Evolutionary conservation across 2,888 invertebrate species (phyloP).

Genomic region (Metacarcinus magister): DNA sequence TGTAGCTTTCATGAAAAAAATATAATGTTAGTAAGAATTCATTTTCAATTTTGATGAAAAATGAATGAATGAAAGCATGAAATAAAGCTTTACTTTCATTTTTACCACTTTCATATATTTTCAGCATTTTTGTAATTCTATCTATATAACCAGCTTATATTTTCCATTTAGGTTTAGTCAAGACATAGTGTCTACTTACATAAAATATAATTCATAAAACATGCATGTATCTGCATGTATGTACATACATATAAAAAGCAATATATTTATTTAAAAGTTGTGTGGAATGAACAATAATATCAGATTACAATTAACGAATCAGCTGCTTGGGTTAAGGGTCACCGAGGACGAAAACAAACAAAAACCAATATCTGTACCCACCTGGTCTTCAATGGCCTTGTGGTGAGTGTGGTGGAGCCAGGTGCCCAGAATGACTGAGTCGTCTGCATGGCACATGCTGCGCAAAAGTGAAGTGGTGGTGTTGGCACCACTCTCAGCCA

Average conservation of each 20-base stretch:
- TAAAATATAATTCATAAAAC: neutral
- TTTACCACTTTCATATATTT: neutral
- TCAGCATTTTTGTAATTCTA: neutral
- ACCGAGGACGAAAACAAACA: neutral
- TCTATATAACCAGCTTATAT: too few relatives aligned
- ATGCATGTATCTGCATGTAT: neutral
- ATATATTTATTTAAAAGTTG: neutral
- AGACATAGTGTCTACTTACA: too few relatives aligned
- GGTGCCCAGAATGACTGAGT: slow-evolving; percentile 95
- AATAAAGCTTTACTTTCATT: neutral
- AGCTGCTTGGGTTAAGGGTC: neutral
- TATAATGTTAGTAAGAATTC: slow-evolving; percentile 42
- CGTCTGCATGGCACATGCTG: slow-evolving; percentile 93
- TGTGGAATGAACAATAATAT: neutral
- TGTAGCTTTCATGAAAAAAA: slow-evolving; percentile 89
- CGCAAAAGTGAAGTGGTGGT: slow-evolving; percentile 94
- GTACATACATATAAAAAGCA: neutral
- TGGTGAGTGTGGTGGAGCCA: slow-evolving; percentile 99
- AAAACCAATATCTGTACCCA: slow-evolving; percentile 84
- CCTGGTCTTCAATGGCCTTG: slow-evolving; percentile 98
- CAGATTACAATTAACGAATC: neutral
- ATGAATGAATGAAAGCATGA: neutral
- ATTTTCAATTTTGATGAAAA: neutral
- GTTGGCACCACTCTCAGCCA: slow-evolving; percentile 96
- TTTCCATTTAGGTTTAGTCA: too few relatives aligned